These are phyloP conservation scores for Terrapene triunguis DNA, from an alignment of 2,113 vertebrate genomes.

Conservation along the genomic window DNA sequence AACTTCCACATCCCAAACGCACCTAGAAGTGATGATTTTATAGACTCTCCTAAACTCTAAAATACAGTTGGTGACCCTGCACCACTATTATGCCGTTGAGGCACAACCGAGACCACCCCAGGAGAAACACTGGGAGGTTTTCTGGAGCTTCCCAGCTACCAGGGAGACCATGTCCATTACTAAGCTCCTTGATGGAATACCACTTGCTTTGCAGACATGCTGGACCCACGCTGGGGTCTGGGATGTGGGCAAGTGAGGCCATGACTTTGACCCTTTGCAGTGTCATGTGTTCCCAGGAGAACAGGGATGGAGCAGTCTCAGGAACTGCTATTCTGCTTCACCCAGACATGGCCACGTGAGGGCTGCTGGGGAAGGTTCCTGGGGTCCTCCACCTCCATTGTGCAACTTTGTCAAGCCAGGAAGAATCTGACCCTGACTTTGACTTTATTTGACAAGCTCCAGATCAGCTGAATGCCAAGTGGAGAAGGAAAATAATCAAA, in stretches of 20 bases:
- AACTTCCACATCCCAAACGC: background rate
- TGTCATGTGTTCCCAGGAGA: background rate
- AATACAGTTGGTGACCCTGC: background rate
- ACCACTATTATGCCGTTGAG: background rate
- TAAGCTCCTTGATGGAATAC: background rate
- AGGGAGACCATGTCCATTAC: background rate
- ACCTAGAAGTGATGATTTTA: background rate
- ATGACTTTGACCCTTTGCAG: background rate
- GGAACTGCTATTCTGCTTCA: background rate
- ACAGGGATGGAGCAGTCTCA: background rate
- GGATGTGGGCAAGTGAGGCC: background rate
- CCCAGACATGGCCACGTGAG: background rate
- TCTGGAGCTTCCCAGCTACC: background rate
- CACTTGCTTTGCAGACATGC: background rate
- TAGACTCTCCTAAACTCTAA: slow-evolving; percentile 27
- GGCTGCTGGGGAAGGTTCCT: background rate
- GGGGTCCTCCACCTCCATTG: background rate
- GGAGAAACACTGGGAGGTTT: background rate
- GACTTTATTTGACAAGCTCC: slow-evolving; percentile 9
- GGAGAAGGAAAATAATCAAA: background rate
- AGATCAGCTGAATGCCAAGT: background rate
- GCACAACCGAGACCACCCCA: background rate
- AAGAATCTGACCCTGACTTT: background rate
- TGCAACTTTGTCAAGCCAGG: slow-evolving; percentile 10
- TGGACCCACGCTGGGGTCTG: background rate